Conservation (phyloP, 2,888 invertebrate genomes). For the Allophyes oxyacanthae region DNA sequence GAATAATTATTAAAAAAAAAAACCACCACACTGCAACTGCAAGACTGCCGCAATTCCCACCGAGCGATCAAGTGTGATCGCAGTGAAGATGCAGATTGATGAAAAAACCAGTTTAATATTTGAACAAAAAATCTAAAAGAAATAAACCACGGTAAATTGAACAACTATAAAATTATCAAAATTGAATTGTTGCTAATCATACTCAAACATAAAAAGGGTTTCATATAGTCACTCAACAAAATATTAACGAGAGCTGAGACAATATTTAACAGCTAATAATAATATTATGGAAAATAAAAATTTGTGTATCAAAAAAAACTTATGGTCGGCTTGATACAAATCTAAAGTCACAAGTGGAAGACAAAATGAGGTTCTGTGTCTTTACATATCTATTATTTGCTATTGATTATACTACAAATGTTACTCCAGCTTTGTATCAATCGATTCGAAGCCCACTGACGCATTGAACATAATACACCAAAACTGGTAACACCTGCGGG, state of each 20-base stretch:
- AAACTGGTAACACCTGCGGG: slow-evolving; percentile 18
- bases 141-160: too few relatives aligned
- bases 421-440: slow-evolving; percentile 17
- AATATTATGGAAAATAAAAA: slow-evolving; percentile 30
- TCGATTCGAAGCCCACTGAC: slow-evolving; percentile 29
- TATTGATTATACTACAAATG: slow-evolving; percentile 19
- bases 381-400: slow-evolving; percentile 32
- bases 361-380: slow-evolving; percentile 13
- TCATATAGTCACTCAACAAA: slow-evolving; percentile 16
- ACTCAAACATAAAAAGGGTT: not conserved
- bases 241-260: not conserved
- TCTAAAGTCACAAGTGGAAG: slow-evolving; percentile 27
- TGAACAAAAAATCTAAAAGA: too few relatives aligned
- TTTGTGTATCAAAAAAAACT: slow-evolving; percentile 29
- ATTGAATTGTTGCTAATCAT: slow-evolving; percentile 5
- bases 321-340: slow-evolving; percentile 21
- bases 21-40: too few relatives aligned
- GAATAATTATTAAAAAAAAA: too few relatives aligned
- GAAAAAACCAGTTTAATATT: too few relatives aligned
- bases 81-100: too few relatives aligned
- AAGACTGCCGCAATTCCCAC: too few relatives aligned
- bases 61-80: too few relatives aligned
- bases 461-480: slow-evolving; percentile 22
- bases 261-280: slow-evolving; percentile 26
- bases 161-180: not conserved